Evolutionary conservation across 2,113 vertebrate species (phyloP).

Genomic region (Caloenas nicobarica): DNA sequence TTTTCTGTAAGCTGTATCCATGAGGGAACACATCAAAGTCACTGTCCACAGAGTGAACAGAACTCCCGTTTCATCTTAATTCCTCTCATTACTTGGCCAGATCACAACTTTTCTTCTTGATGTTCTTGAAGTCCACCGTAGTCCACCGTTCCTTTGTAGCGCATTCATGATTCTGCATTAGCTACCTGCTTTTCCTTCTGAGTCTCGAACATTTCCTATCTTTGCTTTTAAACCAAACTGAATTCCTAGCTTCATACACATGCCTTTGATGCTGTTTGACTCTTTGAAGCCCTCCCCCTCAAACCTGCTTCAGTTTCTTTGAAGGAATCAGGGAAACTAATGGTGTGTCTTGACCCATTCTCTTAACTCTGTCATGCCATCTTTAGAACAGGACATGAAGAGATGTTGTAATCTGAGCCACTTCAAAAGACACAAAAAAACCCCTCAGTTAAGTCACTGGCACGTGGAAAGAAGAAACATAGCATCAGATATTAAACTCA

Average conservation of each 20-base stretch:
- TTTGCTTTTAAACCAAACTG: conserved; percentile 7
- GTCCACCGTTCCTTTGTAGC: not conserved
- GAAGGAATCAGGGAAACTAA: not conserved
- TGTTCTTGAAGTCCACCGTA: not conserved
- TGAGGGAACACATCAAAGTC: not conserved
- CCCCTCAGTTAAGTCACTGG: not conserved
- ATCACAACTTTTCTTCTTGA: not conserved
- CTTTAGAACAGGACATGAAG: not conserved
- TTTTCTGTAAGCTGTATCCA: not conserved
- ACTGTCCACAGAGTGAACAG: not conserved
- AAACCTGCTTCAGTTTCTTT: not conserved
- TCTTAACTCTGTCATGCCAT: not conserved
- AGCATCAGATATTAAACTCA: not conserved
- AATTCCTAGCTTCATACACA: not conserved
- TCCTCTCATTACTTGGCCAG: not conserved
- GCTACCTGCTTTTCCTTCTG: not conserved
- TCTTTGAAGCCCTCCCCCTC: not conserved
- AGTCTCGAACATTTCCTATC: not conserved
- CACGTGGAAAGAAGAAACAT: not conserved
- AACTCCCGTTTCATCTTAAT: not conserved
- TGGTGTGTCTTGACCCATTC: not conserved
- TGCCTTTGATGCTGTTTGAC: conserved; percentile 1
- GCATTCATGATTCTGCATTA: not conserved
- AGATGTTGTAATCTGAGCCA: not conserved
- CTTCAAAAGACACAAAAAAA: not conserved